Conservation (phyloP, 2,888 invertebrate species). For the Lithophane ornitopus region DNA sequence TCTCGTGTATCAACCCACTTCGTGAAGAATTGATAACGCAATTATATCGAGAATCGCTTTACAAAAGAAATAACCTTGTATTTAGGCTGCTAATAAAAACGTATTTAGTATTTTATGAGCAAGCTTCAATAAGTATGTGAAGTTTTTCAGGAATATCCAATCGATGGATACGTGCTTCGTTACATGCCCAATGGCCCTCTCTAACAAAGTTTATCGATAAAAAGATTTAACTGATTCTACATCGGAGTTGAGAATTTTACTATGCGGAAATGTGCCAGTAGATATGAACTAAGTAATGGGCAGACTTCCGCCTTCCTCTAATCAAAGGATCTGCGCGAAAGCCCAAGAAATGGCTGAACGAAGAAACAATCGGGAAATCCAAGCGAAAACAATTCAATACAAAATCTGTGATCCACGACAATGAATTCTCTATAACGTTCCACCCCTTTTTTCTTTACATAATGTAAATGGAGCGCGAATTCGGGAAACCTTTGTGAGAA, state of each 20-base stretch:
- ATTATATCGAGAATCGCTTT: neutral
- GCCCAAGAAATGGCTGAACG: neutral
- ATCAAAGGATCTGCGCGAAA: constrained; percentile 11
- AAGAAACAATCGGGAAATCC: neutral
- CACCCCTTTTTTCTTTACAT: constrained; percentile 31
- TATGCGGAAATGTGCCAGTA: constrained; percentile 13
- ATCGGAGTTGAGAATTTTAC: constrained; percentile 19
- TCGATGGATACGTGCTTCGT: neutral
- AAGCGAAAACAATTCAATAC: constrained; percentile 20
- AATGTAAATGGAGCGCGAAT: constrained; percentile 43
- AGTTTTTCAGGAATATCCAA: neutral
- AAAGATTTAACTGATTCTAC: constrained; percentile 18
- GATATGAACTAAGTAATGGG: neutral
- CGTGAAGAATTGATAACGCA: no score
- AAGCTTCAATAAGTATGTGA: neutral
- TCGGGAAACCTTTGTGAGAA: constrained; percentile 44
- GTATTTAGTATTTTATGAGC: neutral
- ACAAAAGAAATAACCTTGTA: neutral
- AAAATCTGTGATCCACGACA: constrained; percentile 27
- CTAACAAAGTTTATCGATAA: neutral
- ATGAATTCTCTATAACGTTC: constrained; percentile 24
- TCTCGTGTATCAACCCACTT: no score
- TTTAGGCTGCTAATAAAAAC: neutral
- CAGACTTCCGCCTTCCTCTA: neutral
- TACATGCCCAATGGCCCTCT: neutral